Evolutionary conservation across 2,888 invertebrate genomes (phyloP), one percentile per base, ranked within the genome.

Genomic region (Portevinia maculata): DNA sequence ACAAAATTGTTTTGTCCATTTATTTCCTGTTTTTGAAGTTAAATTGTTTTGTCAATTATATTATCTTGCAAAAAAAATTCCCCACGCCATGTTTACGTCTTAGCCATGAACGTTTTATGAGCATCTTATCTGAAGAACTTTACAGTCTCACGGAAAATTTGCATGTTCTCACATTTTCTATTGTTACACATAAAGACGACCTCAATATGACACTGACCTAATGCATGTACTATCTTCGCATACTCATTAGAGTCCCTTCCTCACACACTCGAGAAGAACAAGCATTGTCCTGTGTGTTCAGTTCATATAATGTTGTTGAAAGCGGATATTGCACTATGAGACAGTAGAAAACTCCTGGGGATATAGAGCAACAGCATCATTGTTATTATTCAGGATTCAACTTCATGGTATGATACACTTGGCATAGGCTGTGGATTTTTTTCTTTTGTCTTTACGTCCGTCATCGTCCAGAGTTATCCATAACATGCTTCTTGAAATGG

Each of bases 181-280:
- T 50, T 48, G 28, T 48, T 44, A 24, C 32, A 37, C n/a, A 62
- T 71, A 50, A 50, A 76, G 48, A 44, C 73, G 78, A 78, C 83
- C 83, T 73, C 83, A 78, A 83, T 83, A 73, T 71, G 67, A 73
- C 83, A 83, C 78, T 83, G 83, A 83, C 78, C 78, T 62, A 83
- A 52, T 73, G 64, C 46, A 70, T 70, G 48, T 28, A 34, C 60
- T 41, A 67, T 71, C 83, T 71, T 78, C 71, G 78, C 78, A 44
- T 67, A 55, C 71, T 78, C 73, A 83, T 83, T 83, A 83, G 62
- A 78, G 73, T 78, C 60, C 67, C 57, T 83, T 78, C 73, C 71
- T 55, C 62, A 57, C 57, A 73, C 67, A 67, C 60, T 67, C 39
- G 17, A 46, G 52, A 52, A 64, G 32, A 44, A 60, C 41, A 69